Conservation (phyloP, 64 coral and sea anemone genomes). For the Stichodactyla mertensii region DNA sequence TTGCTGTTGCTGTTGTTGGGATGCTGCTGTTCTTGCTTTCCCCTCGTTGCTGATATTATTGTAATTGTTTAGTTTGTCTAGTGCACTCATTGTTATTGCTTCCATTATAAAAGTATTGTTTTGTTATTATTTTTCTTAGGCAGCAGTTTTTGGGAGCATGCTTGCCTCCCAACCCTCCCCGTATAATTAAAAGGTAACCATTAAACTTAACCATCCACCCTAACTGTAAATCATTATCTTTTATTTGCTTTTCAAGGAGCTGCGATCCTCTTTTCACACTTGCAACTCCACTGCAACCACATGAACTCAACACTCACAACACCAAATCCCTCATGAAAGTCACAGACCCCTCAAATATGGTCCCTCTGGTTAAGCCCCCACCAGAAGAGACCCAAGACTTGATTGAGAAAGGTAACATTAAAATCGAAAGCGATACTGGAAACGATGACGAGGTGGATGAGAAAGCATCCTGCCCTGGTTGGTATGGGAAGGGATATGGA, state of each 20-base stretch:
- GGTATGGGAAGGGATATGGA: constrained; percentile 85
- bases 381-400: neutral
- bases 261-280: constrained; percentile 65
- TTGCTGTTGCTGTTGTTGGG: too few species aligned
- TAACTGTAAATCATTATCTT: neutral
- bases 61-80: too few species aligned
- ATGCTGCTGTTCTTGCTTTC: too few species aligned
- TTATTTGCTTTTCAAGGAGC: constrained; percentile 19
- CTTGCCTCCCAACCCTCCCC: too few species aligned
- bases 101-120: too few species aligned
- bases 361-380: neutral
- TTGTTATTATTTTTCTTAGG: too few species aligned
- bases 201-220: too few species aligned
- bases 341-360: neutral
- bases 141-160: too few species aligned
- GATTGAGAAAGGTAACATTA: neutral
- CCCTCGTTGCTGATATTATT: too few species aligned
- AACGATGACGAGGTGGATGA: constrained; percentile 11
- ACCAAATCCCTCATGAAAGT: constrained; percentile 38
- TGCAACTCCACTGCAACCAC: constrained; percentile 53
- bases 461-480: constrained; percentile 48
- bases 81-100: too few species aligned
- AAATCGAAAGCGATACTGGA: constrained; percentile 9
- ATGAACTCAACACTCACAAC: constrained; percentile 63
- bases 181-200: too few species aligned